Conservation (phyloP, 2,113 vertebrate species). For the Canis aureus region DNA sequence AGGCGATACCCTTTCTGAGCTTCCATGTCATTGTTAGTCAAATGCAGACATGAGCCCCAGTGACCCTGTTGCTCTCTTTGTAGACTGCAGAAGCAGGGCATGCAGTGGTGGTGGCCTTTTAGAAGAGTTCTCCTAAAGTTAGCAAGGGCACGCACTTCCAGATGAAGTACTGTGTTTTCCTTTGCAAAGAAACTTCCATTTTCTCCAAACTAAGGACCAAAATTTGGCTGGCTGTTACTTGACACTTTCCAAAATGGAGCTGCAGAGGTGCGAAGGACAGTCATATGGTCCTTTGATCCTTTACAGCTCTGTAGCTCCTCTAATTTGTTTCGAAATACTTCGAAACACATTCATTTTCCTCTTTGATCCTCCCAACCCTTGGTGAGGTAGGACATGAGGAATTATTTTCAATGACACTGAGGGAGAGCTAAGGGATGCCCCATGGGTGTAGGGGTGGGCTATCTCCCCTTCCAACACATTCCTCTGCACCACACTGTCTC, state of each 20-base stretch:
- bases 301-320: background rate
- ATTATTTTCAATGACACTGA: background rate
- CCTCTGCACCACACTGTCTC: background rate
- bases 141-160: background rate
- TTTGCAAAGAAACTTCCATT: background rate
- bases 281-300: background rate
- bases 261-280: background rate
- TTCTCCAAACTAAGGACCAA: background rate
- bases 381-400: background rate
- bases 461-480: background rate
- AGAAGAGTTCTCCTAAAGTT: background rate
- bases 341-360: background rate
- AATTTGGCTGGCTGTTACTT: background rate
- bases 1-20: background rate
- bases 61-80: background rate
- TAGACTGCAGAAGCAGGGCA: background rate
- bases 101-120: background rate
- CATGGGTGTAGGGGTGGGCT: background rate
- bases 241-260: background rate
- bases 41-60: background rate
- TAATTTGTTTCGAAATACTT: background rate
- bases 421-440: background rate
- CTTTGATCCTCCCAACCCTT: background rate
- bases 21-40: background rate
- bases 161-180: background rate